Base-by-base conservation (phyloP, 2,113 vertebrate species). In the Trogon melanurus region DNA sequence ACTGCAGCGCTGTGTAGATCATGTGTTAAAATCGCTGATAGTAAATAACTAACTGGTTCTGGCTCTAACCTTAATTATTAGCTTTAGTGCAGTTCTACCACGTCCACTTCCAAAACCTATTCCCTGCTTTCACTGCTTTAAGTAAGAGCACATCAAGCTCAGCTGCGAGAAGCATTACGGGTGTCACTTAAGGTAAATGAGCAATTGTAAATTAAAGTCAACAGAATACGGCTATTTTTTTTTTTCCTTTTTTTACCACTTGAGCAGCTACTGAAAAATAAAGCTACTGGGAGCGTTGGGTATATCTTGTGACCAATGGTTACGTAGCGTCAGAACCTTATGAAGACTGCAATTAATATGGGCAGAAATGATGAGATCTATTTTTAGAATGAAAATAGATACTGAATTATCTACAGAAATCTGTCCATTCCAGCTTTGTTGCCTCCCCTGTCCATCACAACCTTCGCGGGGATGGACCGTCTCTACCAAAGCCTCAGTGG, bases 111-210 rank as follows among this genome's bases (percentile, higher is more conserved):
- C 66, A 74, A 67, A 50, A 19, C 10, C 44, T 10, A 1, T 79
- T 82, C 85, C 70, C 36, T 50, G 60, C 61, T 74, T n/a, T 32
- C 74, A 4, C 53, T 34, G 0, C 13, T 19, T 32, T 16, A 3
- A 36, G 21, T 27, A 57, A 41, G 62, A 86, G 53, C 72, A 47
- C 70, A 47, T 30, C 79, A 67, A 18, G 36, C 61, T 93, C 70
- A 1, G n/a, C 10, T 3, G 22, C 5, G 25, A 89, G 86, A n/a
- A 56, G 67, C 76, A 44, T 53, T 64, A 26, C 16, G 57, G 66
- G 36, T 79, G 84, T 94, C 80, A 65, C 87, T 83, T 67, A 53
- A 72, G 57, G 83, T 82, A 95, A 93, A 91, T 7, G 47, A 94
- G 57, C 57, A 71, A 51, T 30, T 85, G 70, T 27, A 79, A 89